Evolutionary conservation across 2,113 vertebrate species (phyloP).

Genomic region (Chionis minor): DNA sequence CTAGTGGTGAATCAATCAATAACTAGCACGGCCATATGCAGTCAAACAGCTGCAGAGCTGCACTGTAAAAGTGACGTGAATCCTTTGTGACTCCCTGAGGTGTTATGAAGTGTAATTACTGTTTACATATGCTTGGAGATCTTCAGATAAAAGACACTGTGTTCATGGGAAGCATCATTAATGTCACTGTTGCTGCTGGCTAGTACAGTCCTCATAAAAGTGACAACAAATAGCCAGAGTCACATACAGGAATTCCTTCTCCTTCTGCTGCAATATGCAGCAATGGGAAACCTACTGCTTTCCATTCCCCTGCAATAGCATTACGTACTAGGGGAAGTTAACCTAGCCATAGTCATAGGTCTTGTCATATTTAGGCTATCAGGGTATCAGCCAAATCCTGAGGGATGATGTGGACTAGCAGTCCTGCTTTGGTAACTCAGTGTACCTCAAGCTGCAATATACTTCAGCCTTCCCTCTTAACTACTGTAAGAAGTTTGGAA

Average conservation of each 20-base stretch:
- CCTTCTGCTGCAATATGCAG: background rate
- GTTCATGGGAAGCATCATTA: background rate
- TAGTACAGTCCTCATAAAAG: background rate
- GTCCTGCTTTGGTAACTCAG: background rate
- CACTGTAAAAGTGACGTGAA: background rate
- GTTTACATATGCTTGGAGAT: background rate
- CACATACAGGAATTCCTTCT: background rate
- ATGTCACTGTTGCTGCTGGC: background rate
- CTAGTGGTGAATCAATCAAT: background rate
- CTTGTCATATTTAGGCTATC: background rate
- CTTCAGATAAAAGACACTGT: background rate
- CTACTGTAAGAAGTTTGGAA: background rate
- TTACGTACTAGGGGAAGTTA: fast-evolving
- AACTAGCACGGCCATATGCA: background rate
- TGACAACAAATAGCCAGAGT: background rate
- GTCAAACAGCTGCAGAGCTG: background rate
- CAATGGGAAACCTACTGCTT: background rate
- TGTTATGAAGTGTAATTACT: background rate
- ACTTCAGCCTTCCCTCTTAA: background rate
- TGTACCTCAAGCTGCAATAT: background rate
- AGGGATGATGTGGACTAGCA: background rate
- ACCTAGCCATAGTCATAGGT: background rate
- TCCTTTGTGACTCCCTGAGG: background rate
- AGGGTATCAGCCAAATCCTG: background rate
- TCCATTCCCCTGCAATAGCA: background rate